phyloP scores from a whole-genome alignment of 2,113 vertebrate species.

The Henicopernis longicauda region DNA sequence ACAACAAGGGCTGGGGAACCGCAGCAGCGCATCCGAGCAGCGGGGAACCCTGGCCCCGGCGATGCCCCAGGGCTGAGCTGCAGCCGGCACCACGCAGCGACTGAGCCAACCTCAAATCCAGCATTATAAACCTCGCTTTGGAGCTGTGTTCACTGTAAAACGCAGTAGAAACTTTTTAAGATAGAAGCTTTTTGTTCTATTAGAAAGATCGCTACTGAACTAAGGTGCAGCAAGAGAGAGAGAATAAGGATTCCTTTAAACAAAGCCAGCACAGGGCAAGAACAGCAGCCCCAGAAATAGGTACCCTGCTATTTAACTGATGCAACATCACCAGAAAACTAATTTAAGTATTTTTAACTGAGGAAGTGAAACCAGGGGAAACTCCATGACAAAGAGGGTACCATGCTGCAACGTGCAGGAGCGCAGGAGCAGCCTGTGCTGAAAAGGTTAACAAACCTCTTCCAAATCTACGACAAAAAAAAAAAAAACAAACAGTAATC shows the following conservation, averaged over 20 bases:
- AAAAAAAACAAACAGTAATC: no score
- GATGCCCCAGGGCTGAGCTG: rapidly evolving
- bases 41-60: rapidly evolving
- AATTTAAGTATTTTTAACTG: background rate
- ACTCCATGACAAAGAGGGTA: background rate
- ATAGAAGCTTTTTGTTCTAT: background rate
- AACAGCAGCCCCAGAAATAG: background rate
- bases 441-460: background rate
- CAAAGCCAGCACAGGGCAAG: background rate
- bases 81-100: background rate
- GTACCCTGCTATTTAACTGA: background rate
- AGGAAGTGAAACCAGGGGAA: background rate
- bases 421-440: background rate
- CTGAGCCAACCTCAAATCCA: background rate
- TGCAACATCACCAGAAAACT: background rate
- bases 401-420: background rate
- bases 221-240: no score
- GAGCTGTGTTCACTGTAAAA: rapidly evolving
- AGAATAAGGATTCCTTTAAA: no score
- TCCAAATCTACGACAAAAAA: background rate
- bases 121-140: rapidly evolving
- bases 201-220: background rate
- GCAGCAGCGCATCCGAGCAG: rapidly evolving
- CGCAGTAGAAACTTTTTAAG: rapidly evolving
- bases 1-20: background rate